These are phyloP conservation scores for Formica exsecta DNA, from an alignment of 1,140 invertebrate genomes.

Conservation along the genomic window DNA sequence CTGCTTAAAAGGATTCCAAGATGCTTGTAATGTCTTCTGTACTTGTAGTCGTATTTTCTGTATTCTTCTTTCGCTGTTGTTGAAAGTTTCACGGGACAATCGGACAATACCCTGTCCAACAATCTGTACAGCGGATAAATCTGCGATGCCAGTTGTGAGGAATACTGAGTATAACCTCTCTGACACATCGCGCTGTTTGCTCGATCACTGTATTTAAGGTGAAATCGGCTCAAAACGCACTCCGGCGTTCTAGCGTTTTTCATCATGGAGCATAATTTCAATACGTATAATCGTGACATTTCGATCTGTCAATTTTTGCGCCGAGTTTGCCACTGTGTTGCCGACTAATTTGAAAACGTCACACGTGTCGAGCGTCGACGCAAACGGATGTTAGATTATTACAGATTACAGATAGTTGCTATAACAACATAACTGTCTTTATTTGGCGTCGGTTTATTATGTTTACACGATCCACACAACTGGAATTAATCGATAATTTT, in stretches of 20 bases:
- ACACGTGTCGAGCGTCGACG: background rate
- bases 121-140: constrained; percentile 58
- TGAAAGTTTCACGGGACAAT: background rate
- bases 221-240: constrained; percentile 27
- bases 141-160: constrained; percentile 10
- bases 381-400: background rate
- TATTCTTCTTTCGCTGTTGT: constrained; percentile 18
- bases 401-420: background rate
- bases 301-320: background rate
- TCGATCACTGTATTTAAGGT: background rate
- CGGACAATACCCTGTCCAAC: constrained; percentile 37
- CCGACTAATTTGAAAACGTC: background rate
- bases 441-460: background rate
- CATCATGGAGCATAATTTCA: constrained; percentile 43
- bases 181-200: constrained; percentile 5
- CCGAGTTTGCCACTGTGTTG: background rate
- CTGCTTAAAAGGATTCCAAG: constrained; percentile 70
- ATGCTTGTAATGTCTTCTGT: constrained; percentile 48
- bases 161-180: constrained; percentile 72
- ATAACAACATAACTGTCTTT: background rate
- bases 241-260: constrained; percentile 38
- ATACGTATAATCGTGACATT: constrained; percentile 76
- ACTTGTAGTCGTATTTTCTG: constrained; percentile 17
- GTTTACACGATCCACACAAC: background rate
- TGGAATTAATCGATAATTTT: background rate